Percentiles rank a stretch among this genome's conserved stretches.
phyloP scores from a whole-genome alignment of 2,113 vertebrate genomes.

The Limnothrissa miodon region DNA sequence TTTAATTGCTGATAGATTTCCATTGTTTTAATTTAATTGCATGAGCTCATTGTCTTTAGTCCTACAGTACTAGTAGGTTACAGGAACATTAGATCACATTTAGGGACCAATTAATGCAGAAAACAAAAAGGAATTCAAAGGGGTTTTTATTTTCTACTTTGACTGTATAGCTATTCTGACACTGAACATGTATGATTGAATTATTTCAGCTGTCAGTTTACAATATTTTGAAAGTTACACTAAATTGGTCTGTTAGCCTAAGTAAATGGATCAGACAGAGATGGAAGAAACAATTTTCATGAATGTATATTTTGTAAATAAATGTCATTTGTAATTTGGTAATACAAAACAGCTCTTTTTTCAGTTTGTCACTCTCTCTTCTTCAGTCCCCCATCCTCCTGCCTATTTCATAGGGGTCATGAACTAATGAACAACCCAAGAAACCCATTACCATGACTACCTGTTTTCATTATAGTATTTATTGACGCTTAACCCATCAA shows the following conservation, averaged over 20 bases:
- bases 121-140: too few species aligned
- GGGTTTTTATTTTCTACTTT: not conserved
- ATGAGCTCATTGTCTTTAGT: too few species aligned
- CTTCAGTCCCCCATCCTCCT: not conserved
- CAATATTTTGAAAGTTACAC: not conserved
- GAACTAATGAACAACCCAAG: too few species aligned
- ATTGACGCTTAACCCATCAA: too few species aligned
- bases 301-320: not conserved
- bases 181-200: conserved; percentile 4
- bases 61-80: too few species aligned
- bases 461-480: too few species aligned
- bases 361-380: not conserved
- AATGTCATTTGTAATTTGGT: not conserved
- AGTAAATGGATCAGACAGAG: not conserved
- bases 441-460: too few species aligned
- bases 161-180: not conserved
- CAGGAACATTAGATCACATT: too few species aligned
- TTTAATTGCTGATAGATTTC: not conserved
- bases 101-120: too few species aligned
- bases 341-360: not conserved
- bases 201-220: not conserved
- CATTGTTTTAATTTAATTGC: not conserved
- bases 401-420: too few species aligned
- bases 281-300: not conserved
- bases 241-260: not conserved